phyloP scores from a whole-genome alignment of 2,888 invertebrate species.

The Trachelus troglodyta region DNA sequence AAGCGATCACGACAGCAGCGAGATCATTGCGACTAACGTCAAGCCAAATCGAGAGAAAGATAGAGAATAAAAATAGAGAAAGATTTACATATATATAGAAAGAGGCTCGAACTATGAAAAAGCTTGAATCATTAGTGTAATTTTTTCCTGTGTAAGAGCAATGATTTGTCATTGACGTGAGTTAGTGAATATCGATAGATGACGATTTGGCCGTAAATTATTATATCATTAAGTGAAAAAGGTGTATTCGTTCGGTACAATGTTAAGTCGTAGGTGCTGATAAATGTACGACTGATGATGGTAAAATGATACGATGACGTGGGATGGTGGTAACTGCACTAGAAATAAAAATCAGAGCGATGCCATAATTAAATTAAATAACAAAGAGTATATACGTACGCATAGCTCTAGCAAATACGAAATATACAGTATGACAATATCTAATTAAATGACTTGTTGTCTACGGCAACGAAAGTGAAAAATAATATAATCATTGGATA shows the following conservation, averaged over 20 bases:
- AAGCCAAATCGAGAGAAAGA: no score
- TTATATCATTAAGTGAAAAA: no score
- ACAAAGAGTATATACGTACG: no score
- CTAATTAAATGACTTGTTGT: no score
- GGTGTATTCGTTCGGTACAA: background rate
- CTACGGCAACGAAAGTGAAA: constrained; percentile 15
- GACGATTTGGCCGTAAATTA: no score
- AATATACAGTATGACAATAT: no score
- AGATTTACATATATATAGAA: background rate
- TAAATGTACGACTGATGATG: constrained; percentile 26
- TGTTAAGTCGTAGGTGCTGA: constrained; percentile 16
- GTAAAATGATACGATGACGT: constrained; percentile 25
- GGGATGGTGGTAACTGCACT: constrained; percentile 13
- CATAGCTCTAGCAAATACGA: no score
- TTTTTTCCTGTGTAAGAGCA: no score
- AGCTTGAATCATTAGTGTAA: background rate
- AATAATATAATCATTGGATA: constrained; percentile 5
- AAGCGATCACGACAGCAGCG: background rate
- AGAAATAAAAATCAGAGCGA: constrained; percentile 17
- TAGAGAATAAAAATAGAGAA: background rate
- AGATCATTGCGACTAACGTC: no score
- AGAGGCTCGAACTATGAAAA: background rate
- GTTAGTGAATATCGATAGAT: no score
- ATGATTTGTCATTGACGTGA: no score
- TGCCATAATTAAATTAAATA: constrained; percentile 4